Evolutionary conservation across 1,140 invertebrate genomes (phyloP), one percentile per base, ranked within the genome.

Genomic region (Drosophila pseudoananassae): DNA sequence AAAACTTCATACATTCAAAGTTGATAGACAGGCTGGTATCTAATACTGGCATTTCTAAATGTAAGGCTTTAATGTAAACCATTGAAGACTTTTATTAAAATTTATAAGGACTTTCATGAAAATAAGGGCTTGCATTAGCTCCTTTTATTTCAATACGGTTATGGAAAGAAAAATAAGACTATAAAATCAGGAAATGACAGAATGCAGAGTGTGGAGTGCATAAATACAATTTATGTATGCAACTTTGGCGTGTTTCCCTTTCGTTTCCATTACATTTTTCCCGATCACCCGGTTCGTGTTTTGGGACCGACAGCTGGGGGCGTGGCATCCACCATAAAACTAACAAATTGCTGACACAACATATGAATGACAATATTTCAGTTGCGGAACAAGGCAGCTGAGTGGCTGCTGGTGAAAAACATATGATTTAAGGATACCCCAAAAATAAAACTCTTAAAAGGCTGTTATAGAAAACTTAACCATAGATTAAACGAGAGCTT

Each of bases 311-410:
- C 66, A 70, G 43, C 66, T 56, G 64, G 63, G 66, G 66, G 66
- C 66, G 66, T 70, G 66, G 64, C 66, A 25, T 9, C 45, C 69
- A 64, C 66, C 66, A 70, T 70, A 70, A 70, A 70, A 64, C 66
- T 70, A 70, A 70, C 66, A 70, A 70, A 70, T 70, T 70, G 66
- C 66, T 70, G 66, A 70, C 66, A 70, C 66, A 70, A 69, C 66
- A 70, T 70, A 70, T 70, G 66, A 70, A 70, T 70, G 66, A 69
- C 66, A 70, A 70, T 70, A 70, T 70, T 69, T 70, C 66, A 56
- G 66, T 47, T 56, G 66, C 47, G 66, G 25, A 70, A 70, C 66
- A 55, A 56, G 64, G 50, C 43, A 52, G 46, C 47, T 52, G 59
- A 66, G 66, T 36, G 65, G 63, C 46, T 33, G 27, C 17, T 31